Conservation (phyloP, 2,797 vertebrate species). For the Crenuchus spilurus region DNA sequence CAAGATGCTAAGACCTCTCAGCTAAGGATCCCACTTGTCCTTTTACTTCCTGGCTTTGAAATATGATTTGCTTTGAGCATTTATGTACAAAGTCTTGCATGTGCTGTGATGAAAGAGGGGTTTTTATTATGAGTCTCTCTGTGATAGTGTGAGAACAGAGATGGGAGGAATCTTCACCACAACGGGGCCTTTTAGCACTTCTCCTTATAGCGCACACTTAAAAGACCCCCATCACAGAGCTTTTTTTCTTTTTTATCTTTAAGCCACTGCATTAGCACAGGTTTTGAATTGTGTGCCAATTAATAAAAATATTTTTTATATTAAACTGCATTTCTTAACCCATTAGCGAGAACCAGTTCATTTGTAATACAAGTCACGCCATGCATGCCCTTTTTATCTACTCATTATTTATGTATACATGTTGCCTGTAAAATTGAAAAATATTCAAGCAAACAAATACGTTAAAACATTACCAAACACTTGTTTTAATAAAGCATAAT, state of each 20-base stretch:
- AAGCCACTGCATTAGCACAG: constrained; percentile 68
- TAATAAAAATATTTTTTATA: constrained; percentile 74
- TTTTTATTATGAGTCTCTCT: constrained; percentile 88
- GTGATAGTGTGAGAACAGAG: constrained; percentile 70
- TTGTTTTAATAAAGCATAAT: neutral
- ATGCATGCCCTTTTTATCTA: neutral
- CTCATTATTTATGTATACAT: neutral
- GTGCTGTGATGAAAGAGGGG: constrained; percentile 90
- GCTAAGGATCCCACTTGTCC: constrained; percentile 70
- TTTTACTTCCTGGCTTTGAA: constrained; percentile 89
- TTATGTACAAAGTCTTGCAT: constrained; percentile 97
- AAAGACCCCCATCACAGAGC: constrained; percentile 73
- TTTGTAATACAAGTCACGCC: neutral
- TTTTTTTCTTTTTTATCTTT: constrained; percentile 79
- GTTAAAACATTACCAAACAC: neutral
- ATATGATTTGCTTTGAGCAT: constrained; percentile 99
- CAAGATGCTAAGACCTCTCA: constrained; percentile 55
- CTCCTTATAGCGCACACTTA: constrained; percentile 73
- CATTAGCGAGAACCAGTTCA: constrained; percentile 17
- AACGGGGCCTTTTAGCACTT: constrained; percentile 72
- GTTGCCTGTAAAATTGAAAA: neutral
- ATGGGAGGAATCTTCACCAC: constrained; percentile 59
- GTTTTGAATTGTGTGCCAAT: constrained; percentile 65
- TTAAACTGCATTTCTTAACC: constrained; percentile 58
- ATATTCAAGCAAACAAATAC: neutral